phyloP scores from a whole-genome alignment of 2,113 vertebrate genomes.

The Lophius piscatorius region DNA sequence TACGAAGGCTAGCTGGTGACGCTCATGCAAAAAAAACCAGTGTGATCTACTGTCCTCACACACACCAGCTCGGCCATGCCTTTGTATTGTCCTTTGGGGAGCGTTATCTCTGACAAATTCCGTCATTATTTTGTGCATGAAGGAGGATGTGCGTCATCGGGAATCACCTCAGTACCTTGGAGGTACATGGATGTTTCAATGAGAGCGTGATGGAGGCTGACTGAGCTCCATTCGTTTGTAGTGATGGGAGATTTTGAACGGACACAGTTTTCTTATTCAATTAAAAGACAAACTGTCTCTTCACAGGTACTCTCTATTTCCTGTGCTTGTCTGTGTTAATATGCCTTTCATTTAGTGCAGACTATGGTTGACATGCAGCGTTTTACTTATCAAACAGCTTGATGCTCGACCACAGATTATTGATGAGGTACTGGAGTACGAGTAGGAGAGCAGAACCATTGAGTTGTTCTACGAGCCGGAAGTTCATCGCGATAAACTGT shows the following conservation, averaged over 20 bases:
- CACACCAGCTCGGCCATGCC: constrained; percentile 18
- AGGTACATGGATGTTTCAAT: neutral
- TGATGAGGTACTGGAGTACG: constrained; percentile 43
- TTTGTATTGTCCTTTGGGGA: neutral
- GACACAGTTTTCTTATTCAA: too few relatives aligned
- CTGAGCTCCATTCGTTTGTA: neutral
- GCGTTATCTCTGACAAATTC: constrained; percentile 21
- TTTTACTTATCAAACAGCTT: neutral
- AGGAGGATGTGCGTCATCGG: constrained; percentile 36
- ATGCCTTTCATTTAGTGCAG: neutral
- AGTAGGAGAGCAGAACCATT: neutral
- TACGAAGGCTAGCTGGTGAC: constrained; percentile 41
- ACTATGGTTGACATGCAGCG: neutral
- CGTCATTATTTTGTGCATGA: neutral
- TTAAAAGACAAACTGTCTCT: neutral
- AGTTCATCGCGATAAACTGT: neutral
- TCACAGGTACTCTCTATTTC: neutral
- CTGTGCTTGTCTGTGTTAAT: neutral
- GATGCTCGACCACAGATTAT: too few relatives aligned
- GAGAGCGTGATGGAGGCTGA: neutral
- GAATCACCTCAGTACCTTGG: neutral
- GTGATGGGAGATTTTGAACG: too few relatives aligned
- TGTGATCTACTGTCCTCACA: too few relatives aligned
- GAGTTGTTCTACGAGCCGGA: neutral
- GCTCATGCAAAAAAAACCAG: constrained; percentile 16